Conservation (phyloP, 2,888 invertebrate species). For the Ptychoptera albimana region DNA sequence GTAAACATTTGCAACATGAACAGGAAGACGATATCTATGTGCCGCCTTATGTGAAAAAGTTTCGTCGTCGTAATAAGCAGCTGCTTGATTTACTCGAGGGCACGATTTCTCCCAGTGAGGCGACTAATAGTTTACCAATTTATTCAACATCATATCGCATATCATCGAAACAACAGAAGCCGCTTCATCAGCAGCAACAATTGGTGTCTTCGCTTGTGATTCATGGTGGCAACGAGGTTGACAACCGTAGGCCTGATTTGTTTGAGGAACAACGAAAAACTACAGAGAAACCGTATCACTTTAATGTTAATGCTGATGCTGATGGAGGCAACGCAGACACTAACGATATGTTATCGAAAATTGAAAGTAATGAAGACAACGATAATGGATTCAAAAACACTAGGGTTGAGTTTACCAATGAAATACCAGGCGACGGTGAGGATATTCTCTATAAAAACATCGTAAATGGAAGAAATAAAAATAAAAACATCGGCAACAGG, state of each 20-base stretch:
- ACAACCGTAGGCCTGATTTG: constrained; percentile 13
- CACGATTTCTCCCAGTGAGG: constrained; percentile 17
- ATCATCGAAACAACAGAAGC: background rate
- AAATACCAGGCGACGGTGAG: too few relatives aligned
- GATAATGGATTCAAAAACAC: too few relatives aligned
- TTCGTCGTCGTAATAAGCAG: constrained; percentile 27
- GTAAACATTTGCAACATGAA: constrained; percentile 20
- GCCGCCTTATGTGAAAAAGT: constrained; percentile 28
- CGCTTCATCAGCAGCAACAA: constrained; percentile 1
- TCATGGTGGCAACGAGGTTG: background rate
- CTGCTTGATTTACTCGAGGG: constrained; percentile 26
- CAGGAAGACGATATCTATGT: constrained; percentile 22
- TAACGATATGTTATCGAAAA: constrained; percentile 8
- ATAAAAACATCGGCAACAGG: background rate
- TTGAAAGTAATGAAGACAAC: constrained; percentile 4
- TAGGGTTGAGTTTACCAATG: too few relatives aligned
- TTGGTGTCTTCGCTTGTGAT: background rate
- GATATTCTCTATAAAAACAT: too few relatives aligned
- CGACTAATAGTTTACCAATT: too few relatives aligned
- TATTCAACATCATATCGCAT: too few relatives aligned
- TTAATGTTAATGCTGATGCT: background rate
- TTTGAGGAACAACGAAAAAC: constrained; percentile 20
- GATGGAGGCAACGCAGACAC: constrained; percentile 6
- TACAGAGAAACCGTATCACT: constrained; percentile 11
- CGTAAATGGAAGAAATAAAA: background rate